These are phyloP conservation scores for Xiphydria camelus DNA, from an alignment of 2,888 invertebrate genomes.

Conservation along the genomic window DNA sequence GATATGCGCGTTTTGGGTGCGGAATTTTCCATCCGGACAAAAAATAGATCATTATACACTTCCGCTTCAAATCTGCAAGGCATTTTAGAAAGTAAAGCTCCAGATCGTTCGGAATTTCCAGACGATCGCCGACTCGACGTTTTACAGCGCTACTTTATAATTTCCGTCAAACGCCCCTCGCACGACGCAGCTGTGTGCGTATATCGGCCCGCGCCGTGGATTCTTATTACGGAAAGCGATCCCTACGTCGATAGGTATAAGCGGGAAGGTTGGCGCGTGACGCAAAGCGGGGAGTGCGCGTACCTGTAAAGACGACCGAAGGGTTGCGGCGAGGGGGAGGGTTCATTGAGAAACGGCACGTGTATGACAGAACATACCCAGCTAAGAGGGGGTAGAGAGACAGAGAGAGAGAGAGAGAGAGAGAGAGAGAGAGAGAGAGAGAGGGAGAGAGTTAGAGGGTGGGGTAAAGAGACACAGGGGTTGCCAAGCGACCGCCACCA, in stretches of 20 bases:
- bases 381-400: slow-evolving; percentile 19
- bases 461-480: no score
- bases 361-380: slow-evolving; percentile 29
- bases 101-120: no score
- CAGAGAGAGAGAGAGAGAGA: slow-evolving; percentile 11
- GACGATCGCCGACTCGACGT: no score
- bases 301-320: slow-evolving; percentile 6
- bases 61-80: no score
- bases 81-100: no score
- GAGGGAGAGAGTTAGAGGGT: slow-evolving; percentile 26
- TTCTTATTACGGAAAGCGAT: background rate
- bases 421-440: slow-evolving; percentile 4
- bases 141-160: no score
- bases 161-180: no score
- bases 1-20: no score
- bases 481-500: slow-evolving; percentile 45
- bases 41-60: no score
- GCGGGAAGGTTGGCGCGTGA: background rate
- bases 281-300: background rate
- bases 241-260: background rate
- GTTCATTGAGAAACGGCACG: slow-evolving; percentile 53
- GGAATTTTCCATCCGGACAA: no score
- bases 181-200: no score
- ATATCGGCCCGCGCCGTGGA: no score
- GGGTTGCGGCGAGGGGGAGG: slow-evolving; percentile 19